Evolutionary conservation across 2,888 invertebrate species (phyloP).

Genomic region (Polyploca ridens): DNA sequence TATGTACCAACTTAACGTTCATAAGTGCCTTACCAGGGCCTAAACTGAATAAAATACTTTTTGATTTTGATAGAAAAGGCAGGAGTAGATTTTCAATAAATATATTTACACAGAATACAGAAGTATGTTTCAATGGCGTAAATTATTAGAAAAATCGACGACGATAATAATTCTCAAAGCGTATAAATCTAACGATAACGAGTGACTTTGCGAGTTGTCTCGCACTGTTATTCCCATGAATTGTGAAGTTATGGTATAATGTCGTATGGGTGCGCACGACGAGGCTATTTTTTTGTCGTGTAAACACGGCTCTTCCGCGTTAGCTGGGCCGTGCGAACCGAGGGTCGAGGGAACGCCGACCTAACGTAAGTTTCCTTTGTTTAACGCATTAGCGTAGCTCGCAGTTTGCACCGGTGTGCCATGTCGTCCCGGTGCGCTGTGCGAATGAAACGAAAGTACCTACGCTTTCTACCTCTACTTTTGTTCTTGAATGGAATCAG

Average conservation of each 20-base stretch:
- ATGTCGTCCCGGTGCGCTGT: slow-evolving; percentile 1
- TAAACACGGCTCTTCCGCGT: slow-evolving; percentile 72
- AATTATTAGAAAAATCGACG: background rate
- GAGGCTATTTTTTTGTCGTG: slow-evolving; percentile 62
- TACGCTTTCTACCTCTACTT: slow-evolving; percentile 3
- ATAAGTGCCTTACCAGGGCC: too few relatives aligned
- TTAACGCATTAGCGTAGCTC: slow-evolving; percentile 55
- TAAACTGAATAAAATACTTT: too few relatives aligned
- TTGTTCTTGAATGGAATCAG: background rate
- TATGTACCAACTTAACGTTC: too few relatives aligned
- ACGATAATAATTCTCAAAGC: background rate
- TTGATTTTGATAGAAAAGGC: too few relatives aligned
- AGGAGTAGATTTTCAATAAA: background rate
- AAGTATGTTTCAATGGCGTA: background rate
- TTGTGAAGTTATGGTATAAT: slow-evolving; percentile 51
- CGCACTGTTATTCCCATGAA: slow-evolving; percentile 51
- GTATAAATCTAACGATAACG: slow-evolving; percentile 6
- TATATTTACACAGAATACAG: background rate
- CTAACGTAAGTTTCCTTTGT: slow-evolving; percentile 73
- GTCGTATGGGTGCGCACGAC: slow-evolving; percentile 61
- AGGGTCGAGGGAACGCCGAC: slow-evolving; percentile 62
- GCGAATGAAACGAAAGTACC: slow-evolving; percentile 1
- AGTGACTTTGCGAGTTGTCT: slow-evolving; percentile 25
- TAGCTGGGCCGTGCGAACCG: slow-evolving; percentile 73
- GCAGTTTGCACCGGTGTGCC: slow-evolving; percentile 32